Evolutionary conservation across 1,140 invertebrate species (phyloP).

Genomic region (Dendrolimus punctatus): DNA sequence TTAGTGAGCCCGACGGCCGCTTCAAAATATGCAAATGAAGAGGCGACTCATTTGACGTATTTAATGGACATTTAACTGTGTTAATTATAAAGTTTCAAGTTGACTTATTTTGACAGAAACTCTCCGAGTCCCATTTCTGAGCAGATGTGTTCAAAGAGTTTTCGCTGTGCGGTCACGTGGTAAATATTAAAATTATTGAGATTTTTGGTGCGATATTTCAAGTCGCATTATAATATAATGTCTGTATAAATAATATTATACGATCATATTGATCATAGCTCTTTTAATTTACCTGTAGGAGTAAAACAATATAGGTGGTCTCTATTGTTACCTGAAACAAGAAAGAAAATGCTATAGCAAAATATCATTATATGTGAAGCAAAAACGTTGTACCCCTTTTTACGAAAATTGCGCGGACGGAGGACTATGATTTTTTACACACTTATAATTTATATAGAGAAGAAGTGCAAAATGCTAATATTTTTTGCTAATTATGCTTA

Average conservation of each 20-base stretch:
- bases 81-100: slow-evolving; percentile 61
- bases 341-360: neutral
- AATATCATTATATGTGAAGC: no score
- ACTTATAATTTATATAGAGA: no score
- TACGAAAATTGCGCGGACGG: no score
- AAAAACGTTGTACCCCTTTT: no score
- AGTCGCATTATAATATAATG: no score
- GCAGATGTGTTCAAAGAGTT: slow-evolving; percentile 34
- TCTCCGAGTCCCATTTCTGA: slow-evolving; percentile 6
- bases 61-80: slow-evolving; percentile 68
- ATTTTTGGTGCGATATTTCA: neutral
- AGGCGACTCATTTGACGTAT: slow-evolving; percentile 66
- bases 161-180: slow-evolving; percentile 12
- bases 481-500: no score
- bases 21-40: slow-evolving; percentile 66
- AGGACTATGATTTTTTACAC: no score
- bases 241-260: no score
- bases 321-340: neutral
- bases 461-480: no score
- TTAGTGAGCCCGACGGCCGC: slow-evolving; percentile 36
- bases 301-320: neutral
- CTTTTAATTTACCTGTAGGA: no score
- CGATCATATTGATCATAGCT: no score
- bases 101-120: slow-evolving; percentile 41
- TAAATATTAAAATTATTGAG: no score